phyloP scores from a whole-genome alignment of 2,888 invertebrate genomes.

The Drosophila formosana region DNA sequence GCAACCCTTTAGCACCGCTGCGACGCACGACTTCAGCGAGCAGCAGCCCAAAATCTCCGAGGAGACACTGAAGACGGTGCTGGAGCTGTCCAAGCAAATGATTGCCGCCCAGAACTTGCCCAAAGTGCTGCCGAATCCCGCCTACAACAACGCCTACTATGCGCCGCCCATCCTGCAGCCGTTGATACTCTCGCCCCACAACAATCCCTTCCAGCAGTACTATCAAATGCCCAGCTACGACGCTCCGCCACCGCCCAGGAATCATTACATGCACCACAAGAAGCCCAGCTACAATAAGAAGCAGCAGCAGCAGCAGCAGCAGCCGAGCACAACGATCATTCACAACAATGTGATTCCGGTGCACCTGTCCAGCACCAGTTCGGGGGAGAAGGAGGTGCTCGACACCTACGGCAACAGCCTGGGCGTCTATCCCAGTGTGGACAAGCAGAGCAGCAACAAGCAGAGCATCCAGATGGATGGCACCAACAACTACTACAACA shows the following conservation, averaged over 20 bases:
- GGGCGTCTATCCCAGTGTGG: slow-evolving; percentile 67
- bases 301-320: slow-evolving; percentile 3
- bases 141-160: slow-evolving; percentile 70
- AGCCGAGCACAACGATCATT: slow-evolving; percentile 80
- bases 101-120: slow-evolving; percentile 83
- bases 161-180: slow-evolving; percentile 82
- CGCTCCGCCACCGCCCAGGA: slow-evolving; percentile 9
- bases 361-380: slow-evolving; percentile 72
- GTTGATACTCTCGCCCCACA: slow-evolving; percentile 72
- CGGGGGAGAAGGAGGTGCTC: slow-evolving; percentile 78
- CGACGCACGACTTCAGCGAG: slow-evolving; percentile 65
- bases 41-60: slow-evolving; percentile 83
- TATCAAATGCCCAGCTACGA: slow-evolving; percentile 47
- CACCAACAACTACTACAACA: slow-evolving; percentile 47
- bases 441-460: slow-evolving; percentile 42
- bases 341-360: slow-evolving; percentile 84
- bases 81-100: slow-evolving; percentile 85
- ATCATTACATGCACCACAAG: slow-evolving; percentile 60
- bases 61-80: slow-evolving; percentile 84
- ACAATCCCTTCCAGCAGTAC: slow-evolving; percentile 73
- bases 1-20: slow-evolving; percentile 12
- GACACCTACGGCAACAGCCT: slow-evolving; percentile 83
- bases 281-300: slow-evolving; percentile 52
- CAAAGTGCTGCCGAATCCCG: slow-evolving; percentile 77
- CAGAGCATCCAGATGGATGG: slow-evolving; percentile 17